Evolutionary conservation across 2,888 invertebrate species (phyloP).

Genomic region (Hyposoter dolosus): DNA sequence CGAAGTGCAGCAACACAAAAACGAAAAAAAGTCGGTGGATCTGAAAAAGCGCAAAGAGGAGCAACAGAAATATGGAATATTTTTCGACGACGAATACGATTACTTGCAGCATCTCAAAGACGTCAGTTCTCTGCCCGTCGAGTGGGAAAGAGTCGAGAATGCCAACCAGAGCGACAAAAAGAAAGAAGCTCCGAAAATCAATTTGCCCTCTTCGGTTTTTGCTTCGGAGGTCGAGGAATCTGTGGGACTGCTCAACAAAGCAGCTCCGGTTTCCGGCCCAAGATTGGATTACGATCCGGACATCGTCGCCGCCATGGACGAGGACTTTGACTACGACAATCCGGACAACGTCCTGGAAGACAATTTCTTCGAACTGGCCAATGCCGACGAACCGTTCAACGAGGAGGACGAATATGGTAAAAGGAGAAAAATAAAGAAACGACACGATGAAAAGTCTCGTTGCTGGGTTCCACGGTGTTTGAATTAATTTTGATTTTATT

Average conservation of each 20-base stretch:
- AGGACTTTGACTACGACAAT: constrained; percentile 94
- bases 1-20: constrained; percentile 72
- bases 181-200: constrained; percentile 83
- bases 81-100: constrained; percentile 97
- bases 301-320: constrained; percentile 96
- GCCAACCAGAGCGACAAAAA: constrained; percentile 75
- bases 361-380: constrained; percentile 95
- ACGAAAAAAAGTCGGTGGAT: constrained; percentile 75
- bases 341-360: constrained; percentile 95
- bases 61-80: constrained; percentile 95
- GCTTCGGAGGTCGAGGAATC: constrained; percentile 94
- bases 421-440: background rate
- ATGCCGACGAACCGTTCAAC: constrained; percentile 85
- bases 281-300: constrained; percentile 95
- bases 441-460: too few species aligned
- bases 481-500: background rate
- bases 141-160: constrained; percentile 85
- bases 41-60: constrained; percentile 88
- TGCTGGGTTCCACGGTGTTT: too few species aligned
- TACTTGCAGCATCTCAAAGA: constrained; percentile 96
- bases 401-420: constrained; percentile 80
- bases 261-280: constrained; percentile 89
- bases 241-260: constrained; percentile 93
- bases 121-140: constrained; percentile 86
- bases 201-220: constrained; percentile 95